Evolutionary conservation across 2,888 invertebrate genomes (phyloP), one percentile per base, ranked within the genome.

Genomic region (Dermolepida albohirtum): DNA sequence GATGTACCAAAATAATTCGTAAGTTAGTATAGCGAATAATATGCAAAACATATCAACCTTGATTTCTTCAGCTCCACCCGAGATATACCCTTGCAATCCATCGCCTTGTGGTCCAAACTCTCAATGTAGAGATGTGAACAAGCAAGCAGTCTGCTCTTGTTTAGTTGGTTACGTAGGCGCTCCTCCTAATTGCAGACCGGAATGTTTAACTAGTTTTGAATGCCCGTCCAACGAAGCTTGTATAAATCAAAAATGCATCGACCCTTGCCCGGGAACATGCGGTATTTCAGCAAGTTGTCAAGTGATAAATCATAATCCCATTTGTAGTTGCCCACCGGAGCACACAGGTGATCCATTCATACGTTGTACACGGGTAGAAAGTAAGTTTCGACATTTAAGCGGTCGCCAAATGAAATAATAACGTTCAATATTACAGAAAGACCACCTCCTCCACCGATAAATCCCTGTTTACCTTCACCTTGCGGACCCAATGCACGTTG

Each of bases 51-150:
- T 14, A 10, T 6, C 5, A 47, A 44, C 11, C n/a, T 47, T 62
- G 17, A 17, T 47, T 34, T 39, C 10, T 27, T 59, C 64, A 74
- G 74, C 54, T 50, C 71, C 72, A 40, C 52, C 57, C 8, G 64
- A 63, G 57, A 75, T 73, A 40, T 81, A 92, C 77, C 90, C 90
- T 50, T 94, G 94, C 79, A 86, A 88, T 75, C 92, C 93, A 49
- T 89, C 89, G 57, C 92, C 93, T 1, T 94, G 94, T 77, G 94
- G 94, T 29, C 88, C 90, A 0, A 92, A 93, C 78, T 88, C 92
- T 40, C 87, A 89, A 75, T 93, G 93, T 76, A 87, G 89, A 16
- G 86, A 89, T 72, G 81, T 87, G 5, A 88, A 89, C 76, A 84
- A 84, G 14, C 88, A 88, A 79, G 91, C 91, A 1, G 85, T 89